Evolutionary conservation across 2,888 invertebrate species (phyloP).

Genomic region (Coelopa pilipes): DNA sequence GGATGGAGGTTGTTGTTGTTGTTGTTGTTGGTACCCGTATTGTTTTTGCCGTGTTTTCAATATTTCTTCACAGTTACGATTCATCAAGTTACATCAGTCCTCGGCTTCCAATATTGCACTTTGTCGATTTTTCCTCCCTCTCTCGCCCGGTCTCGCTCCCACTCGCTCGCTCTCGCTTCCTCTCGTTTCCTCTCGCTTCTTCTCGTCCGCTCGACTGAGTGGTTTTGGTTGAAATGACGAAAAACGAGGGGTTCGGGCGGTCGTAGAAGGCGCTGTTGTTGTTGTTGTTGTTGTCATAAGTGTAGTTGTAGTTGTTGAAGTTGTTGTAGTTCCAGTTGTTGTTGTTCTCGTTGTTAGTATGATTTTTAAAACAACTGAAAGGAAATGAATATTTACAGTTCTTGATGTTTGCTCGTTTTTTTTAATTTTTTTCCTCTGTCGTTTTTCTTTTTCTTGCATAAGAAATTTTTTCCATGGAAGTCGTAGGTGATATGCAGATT

Average conservation of each 20-base stretch:
- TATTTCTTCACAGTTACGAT: slow-evolving; percentile 36
- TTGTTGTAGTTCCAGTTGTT: background rate
- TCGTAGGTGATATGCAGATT: slow-evolving; percentile 29
- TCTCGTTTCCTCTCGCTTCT: background rate
- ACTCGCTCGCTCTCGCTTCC: background rate
- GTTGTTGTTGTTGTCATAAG: too few relatives aligned
- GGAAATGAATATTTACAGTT: too few relatives aligned
- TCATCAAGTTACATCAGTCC: slow-evolving; percentile 28
- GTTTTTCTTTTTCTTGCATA: slow-evolving; percentile 5
- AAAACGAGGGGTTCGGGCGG: too few relatives aligned
- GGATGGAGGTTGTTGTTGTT: background rate
- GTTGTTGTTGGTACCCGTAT: background rate
- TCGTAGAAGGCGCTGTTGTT: too few relatives aligned
- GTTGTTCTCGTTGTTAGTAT: slow-evolving; percentile 17
- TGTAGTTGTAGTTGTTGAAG: too few relatives aligned
- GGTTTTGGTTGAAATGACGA: too few relatives aligned
- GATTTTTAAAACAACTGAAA: slow-evolving; percentile 25
- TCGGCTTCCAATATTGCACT: slow-evolving; percentile 23
- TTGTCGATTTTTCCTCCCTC: slow-evolving; percentile 15
- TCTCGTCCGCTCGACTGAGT: background rate
- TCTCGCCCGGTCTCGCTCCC: slow-evolving; percentile 3
- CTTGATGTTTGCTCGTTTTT: background rate
- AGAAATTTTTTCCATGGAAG: slow-evolving; percentile 18
- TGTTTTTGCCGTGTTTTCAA: slow-evolving; percentile 25
- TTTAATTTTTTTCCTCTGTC: slow-evolving; percentile 1